phyloP scores from a whole-genome alignment of 2,797 vertebrate species.

The Crenuchus spilurus region DNA sequence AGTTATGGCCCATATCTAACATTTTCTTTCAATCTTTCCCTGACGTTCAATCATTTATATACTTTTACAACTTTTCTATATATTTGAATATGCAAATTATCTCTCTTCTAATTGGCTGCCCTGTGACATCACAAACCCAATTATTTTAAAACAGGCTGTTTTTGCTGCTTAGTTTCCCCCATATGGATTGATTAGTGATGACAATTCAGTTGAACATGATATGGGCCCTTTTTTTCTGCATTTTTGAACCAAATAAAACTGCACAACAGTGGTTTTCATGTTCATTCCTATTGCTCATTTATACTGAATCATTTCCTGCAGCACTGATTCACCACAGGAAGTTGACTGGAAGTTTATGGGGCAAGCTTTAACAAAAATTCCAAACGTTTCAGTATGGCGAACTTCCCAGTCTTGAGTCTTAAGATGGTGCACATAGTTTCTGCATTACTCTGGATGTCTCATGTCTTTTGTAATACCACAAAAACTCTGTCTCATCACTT shows the following conservation, averaged over 20 bases:
- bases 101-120: too few relatives aligned
- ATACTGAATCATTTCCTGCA: constrained; percentile 10
- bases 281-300: not conserved
- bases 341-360: not conserved
- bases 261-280: not conserved
- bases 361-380: not conserved
- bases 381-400: not conserved
- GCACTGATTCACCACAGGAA: not conserved
- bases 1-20: too few relatives aligned
- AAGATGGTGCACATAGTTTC: not conserved
- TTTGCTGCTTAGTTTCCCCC: too few relatives aligned
- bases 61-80: too few relatives aligned
- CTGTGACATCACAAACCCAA: too few relatives aligned
- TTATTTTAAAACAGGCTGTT: too few relatives aligned
- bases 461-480: constrained; percentile 9
- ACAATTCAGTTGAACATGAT: too few relatives aligned
- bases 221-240: not conserved
- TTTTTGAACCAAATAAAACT: not conserved
- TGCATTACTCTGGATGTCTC: not conserved
- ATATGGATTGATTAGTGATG: too few relatives aligned
- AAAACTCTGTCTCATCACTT: not conserved
- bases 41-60: too few relatives aligned
- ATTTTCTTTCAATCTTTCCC: too few relatives aligned
- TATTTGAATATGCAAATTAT: too few relatives aligned
- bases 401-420: not conserved